Base-by-base conservation (phyloP, 1,140 invertebrate species). In the Cardiocondyla obscurior region DNA sequence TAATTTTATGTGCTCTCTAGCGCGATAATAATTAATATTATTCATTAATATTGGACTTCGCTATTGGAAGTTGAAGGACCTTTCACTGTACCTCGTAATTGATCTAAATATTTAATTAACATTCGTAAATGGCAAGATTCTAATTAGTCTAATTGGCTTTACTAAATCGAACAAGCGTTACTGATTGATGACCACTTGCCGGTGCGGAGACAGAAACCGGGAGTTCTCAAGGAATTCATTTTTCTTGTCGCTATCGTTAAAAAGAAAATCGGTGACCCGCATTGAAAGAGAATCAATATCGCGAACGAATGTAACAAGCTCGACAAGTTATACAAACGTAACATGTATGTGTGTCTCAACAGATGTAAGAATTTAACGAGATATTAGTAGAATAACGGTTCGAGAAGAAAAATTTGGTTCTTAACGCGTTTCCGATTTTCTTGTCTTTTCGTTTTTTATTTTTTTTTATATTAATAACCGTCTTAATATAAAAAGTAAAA, bases 101-200 rank as follows among this genome's bases (percentile, higher is more conserved):
- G 42, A 76, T 64, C n/a, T 14, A n/a, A n/a, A n/a, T n/a, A 62
- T 62, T 62, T 3, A 12, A 7, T 44, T 39, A n/a, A 51, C 25
- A n/a, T n/a, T 19, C 19, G 39, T 62, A 64, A 64, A 64, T 22
- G 28, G 28, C 72, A 39, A 62, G 28, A 39, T 49, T 19, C 39
- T 76, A 76, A 76, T 76, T 76, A 64, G 39, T 76, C n/a, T 76
- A 76, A 76, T 76, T 76, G 57, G 57, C n/a, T 64, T 76, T 62
- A 76, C 55, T 19, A 33, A 46, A n/a, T 49, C 19, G 14, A 49
- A 76, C 12, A 49, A 39, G n/a, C 28, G 28, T 2, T 39, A 62
- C 57, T 76, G 72, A 76, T 76, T 76, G 72, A 76, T 72, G 33
- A 19, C 8, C 8, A 14, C 25, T 53, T 30, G n/a, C n/a, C 10